These are phyloP conservation scores for Frankliniella fusca DNA, from an alignment of 2,888 invertebrate genomes.

Conservation along the genomic window DNA sequence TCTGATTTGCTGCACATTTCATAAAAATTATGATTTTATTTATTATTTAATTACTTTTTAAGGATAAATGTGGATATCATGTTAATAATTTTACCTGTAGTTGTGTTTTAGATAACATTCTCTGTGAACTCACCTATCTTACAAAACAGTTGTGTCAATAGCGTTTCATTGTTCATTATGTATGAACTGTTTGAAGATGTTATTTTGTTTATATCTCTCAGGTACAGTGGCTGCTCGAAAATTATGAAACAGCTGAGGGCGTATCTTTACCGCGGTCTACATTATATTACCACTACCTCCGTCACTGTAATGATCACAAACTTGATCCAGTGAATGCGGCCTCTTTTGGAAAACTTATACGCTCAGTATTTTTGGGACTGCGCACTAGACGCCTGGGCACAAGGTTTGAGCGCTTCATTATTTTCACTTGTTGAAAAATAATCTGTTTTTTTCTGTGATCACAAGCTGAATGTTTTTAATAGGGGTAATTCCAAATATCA, in stretches of 20 bases:
- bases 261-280: slow-evolving; percentile 92
- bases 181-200: not conserved
- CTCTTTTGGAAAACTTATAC: slow-evolving; percentile 97
- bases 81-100: not conserved
- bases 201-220: slow-evolving; percentile 43
- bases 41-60: not conserved
- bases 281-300: slow-evolving; percentile 92
- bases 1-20: not conserved
- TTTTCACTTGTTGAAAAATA: not conserved
- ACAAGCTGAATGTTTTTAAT: slow-evolving; percentile 40
- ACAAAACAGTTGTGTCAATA: not conserved
- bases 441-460: slow-evolving; percentile 19
- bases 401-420: slow-evolving; percentile 51
- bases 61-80: too few relatives aligned
- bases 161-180: not conserved
- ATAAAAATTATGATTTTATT: not conserved
- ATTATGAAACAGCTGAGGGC: slow-evolving; percentile 96
- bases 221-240: slow-evolving; percentile 94
- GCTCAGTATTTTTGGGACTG: slow-evolving; percentile 95
- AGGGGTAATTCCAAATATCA: slow-evolving; percentile 98
- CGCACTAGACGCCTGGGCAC: slow-evolving; percentile 93
- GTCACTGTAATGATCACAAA: slow-evolving; percentile 89
- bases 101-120: not conserved
- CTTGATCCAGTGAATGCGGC: slow-evolving; percentile 99
- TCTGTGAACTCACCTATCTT: slow-evolving; percentile 5